phyloP scores from a whole-genome alignment of 1,140 invertebrate genomes.

The Ericerus pela region DNA sequence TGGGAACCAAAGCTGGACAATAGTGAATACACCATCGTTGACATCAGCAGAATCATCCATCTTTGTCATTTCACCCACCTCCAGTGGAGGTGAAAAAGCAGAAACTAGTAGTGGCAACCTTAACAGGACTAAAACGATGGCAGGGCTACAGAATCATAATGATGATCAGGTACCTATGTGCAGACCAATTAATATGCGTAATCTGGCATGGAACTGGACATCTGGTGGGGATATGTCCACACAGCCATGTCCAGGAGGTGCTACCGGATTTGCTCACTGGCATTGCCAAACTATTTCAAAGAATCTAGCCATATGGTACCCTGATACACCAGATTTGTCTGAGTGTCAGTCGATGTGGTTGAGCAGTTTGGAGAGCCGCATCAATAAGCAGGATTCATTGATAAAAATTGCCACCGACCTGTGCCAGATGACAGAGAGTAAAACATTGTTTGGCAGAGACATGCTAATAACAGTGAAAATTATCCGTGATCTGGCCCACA shows the following conservation, averaged over 20 bases:
- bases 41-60: slow-evolving; percentile 25
- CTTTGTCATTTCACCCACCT: not conserved
- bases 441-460: slow-evolving; percentile 77
- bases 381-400: slow-evolving; percentile 57
- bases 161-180: not conserved
- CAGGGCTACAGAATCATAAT: no score
- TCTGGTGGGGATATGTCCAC: slow-evolving; percentile 50
- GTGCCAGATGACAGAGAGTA: slow-evolving; percentile 67
- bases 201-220: slow-evolving; percentile 79
- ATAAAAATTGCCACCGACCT: slow-evolving; percentile 66
- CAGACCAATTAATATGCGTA: slow-evolving; percentile 47
- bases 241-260: slow-evolving; percentile 75
- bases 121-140: not conserved
- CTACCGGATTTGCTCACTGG: slow-evolving; percentile 54
- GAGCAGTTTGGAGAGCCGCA: slow-evolving; percentile 59
- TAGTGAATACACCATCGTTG: slow-evolving; percentile 3
- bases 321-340: slow-evolving; percentile 66
- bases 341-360: slow-evolving; percentile 84
- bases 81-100: not conserved
- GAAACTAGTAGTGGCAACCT: not conserved
- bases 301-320: slow-evolving; percentile 47
- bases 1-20: slow-evolving; percentile 22
- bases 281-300: slow-evolving; percentile 25
- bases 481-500: slow-evolving; percentile 69
- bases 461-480: slow-evolving; percentile 80